phyloP scores from a whole-genome alignment of 2,797 vertebrate species.

The Myotis myotis region DNA sequence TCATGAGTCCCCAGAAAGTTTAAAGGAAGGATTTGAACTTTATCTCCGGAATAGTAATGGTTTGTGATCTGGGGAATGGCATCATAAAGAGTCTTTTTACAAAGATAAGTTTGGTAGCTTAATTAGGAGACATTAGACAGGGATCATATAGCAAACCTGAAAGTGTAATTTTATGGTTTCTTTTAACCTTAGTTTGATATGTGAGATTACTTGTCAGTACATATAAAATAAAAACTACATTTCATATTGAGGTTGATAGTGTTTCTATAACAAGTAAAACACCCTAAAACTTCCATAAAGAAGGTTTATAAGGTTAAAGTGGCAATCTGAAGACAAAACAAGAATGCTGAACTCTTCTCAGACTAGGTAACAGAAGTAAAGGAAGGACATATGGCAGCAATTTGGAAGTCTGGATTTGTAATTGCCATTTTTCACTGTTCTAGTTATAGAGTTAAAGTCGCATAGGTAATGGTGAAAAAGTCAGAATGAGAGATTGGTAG shows the following conservation, averaged over 20 bases:
- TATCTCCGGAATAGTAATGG: background rate
- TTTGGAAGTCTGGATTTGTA: slow-evolving; percentile 34
- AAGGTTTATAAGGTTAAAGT: slow-evolving; percentile 31
- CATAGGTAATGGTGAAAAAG: background rate
- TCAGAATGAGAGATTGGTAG: background rate
- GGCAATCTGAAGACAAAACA: slow-evolving; percentile 42
- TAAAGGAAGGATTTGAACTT: background rate
- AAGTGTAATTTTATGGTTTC: background rate
- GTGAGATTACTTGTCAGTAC: background rate
- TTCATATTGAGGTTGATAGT: slow-evolving; percentile 22
- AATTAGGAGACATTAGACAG: background rate
- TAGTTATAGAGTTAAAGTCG: background rate
- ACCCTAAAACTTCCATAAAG: slow-evolving; percentile 28
- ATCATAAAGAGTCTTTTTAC: background rate
- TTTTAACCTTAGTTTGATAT: slow-evolving; percentile 3
- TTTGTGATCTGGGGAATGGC: background rate
- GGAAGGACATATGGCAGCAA: slow-evolving; percentile 38
- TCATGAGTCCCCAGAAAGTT: background rate
- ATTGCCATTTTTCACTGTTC: background rate
- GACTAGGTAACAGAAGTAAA: background rate
- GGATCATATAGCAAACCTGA: slow-evolving; percentile 10
- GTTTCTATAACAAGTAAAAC: slow-evolving; percentile 51
- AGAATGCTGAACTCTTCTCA: slow-evolving; percentile 3
- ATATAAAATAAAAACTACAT: slow-evolving; percentile 44
- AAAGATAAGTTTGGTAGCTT: background rate